Evolutionary conservation across 1,140 invertebrate species (phyloP).

Genomic region (Ericerus pela): DNA sequence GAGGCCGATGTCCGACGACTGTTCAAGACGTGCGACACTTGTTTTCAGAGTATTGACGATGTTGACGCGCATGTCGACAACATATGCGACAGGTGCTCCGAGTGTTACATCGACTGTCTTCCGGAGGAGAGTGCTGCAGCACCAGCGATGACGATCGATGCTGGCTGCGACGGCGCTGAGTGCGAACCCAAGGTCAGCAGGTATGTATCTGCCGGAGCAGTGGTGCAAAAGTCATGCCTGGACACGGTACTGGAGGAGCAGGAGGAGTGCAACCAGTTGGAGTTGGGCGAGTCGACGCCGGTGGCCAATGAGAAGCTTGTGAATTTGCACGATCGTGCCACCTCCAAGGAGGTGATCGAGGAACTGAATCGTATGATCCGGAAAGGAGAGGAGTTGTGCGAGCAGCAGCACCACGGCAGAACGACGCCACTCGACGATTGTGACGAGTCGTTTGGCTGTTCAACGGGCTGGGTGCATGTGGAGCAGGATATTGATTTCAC

Average conservation of each 20-base stretch:
- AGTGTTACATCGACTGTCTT: constrained; percentile 16
- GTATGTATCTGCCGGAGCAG: background rate
- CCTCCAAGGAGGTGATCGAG: constrained; percentile 59
- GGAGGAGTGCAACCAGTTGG: constrained; percentile 27
- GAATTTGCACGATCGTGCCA: constrained; percentile 52
- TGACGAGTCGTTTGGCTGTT: constrained; percentile 48
- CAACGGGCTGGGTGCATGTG: constrained; percentile 61
- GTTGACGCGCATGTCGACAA: background rate
- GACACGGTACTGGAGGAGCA: constrained; percentile 50
- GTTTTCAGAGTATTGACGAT: background rate
- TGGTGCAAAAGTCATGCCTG: constrained; percentile 20
- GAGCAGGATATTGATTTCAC: constrained; percentile 58
- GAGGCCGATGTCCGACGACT: background rate
- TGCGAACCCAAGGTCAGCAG: constrained; percentile 4
- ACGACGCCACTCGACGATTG: constrained; percentile 22
- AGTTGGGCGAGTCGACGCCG: background rate
- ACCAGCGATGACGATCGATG: background rate
- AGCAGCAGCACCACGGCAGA: background rate
- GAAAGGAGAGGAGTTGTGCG: constrained; percentile 34
- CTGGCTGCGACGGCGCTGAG: constrained; percentile 8
- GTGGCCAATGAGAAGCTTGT: constrained; percentile 41
- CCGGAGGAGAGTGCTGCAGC: constrained; percentile 21
- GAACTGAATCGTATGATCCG: constrained; percentile 55
- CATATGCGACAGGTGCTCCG: constrained; percentile 17
- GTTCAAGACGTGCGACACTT: constrained; percentile 8